Evolutionary conservation across 2,113 vertebrate genomes (phyloP).

Genomic region (Microtus oregoni): DNA sequence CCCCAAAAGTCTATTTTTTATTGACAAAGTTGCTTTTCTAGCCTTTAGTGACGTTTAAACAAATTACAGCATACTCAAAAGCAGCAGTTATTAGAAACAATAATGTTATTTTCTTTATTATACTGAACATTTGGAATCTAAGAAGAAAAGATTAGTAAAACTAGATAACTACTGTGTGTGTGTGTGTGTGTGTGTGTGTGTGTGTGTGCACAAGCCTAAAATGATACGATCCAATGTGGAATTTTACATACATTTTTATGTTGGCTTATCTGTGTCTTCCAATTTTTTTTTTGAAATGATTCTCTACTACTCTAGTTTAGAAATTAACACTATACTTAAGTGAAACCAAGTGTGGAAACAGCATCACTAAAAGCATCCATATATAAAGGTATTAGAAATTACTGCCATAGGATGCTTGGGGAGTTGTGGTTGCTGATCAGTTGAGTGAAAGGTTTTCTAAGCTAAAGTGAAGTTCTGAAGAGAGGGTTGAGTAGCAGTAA

Average conservation of each 20-base stretch:
- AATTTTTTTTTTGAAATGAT: neutral
- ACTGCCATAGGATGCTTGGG: fast-evolving
- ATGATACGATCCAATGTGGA: neutral
- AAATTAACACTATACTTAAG: neutral
- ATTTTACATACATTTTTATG: neutral
- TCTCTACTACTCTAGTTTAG: neutral
- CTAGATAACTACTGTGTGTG: neutral
- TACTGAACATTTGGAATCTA: neutral
- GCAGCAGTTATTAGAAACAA: conserved; percentile 24
- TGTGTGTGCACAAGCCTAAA: neutral
- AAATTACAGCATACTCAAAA: neutral
- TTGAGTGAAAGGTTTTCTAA: neutral
- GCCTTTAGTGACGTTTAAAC: neutral
- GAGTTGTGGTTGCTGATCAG: fast-evolving
- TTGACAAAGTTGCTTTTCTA: conserved; percentile 21
- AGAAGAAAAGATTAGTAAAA: neutral
- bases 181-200: neutral
- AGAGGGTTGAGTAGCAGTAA: fast-evolving
- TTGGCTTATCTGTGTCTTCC: neutral
- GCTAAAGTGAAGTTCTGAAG: neutral
- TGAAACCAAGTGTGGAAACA: too few species aligned
- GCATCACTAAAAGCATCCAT: too few species aligned
- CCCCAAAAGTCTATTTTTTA: conserved; percentile 13
- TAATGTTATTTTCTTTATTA: conserved; percentile 27
- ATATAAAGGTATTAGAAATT: too few species aligned